Conservation (phyloP, 2,113 vertebrate species). For the Poeciliopsis turrubarensis region DNA sequence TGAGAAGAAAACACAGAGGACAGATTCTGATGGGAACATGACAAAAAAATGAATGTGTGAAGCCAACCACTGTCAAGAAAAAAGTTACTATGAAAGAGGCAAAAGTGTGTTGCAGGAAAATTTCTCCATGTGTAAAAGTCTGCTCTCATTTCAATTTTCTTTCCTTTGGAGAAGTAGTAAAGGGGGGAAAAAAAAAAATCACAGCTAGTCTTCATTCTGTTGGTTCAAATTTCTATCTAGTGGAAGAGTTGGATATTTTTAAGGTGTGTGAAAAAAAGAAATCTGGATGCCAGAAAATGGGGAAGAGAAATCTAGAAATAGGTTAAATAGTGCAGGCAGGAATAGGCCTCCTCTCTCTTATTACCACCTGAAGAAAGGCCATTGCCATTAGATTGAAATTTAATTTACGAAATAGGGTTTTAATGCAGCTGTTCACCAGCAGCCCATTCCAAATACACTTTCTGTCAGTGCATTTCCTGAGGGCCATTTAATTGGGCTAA, state of each 20-base stretch:
- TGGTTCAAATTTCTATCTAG: constrained; percentile 32
- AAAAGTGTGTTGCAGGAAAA: constrained; percentile 44
- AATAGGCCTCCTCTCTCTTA: constrained; percentile 56
- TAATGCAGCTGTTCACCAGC: constrained; percentile 76
- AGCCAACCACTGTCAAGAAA: constrained; percentile 42
- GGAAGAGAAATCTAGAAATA: constrained; percentile 36
- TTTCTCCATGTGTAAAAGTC: constrained; percentile 42
- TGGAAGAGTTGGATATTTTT: constrained; percentile 23
- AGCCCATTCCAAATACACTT: constrained; percentile 68
- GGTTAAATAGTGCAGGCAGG: constrained; percentile 50
- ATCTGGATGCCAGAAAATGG: constrained; percentile 28
- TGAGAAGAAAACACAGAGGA: constrained; percentile 19
- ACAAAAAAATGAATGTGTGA: constrained; percentile 33
- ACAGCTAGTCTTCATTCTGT: constrained; percentile 15
- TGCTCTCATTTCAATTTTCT: constrained; percentile 22
- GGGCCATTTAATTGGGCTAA: constrained; percentile 79
- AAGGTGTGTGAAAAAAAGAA: constrained; percentile 34
- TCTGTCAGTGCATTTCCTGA: constrained; percentile 70
- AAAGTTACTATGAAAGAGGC: constrained; percentile 34
- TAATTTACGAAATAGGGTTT: constrained; percentile 80
- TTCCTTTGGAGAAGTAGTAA: constrained; percentile 2
- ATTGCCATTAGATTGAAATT: constrained; percentile 80
- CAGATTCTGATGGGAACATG: constrained; percentile 32
- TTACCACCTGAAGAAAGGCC: constrained; percentile 80
- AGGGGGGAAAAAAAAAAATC: neutral